These are phyloP conservation scores for Eupithecia tripunctaria DNA, from an alignment of 2,888 invertebrate species.

Conservation along the genomic window DNA sequence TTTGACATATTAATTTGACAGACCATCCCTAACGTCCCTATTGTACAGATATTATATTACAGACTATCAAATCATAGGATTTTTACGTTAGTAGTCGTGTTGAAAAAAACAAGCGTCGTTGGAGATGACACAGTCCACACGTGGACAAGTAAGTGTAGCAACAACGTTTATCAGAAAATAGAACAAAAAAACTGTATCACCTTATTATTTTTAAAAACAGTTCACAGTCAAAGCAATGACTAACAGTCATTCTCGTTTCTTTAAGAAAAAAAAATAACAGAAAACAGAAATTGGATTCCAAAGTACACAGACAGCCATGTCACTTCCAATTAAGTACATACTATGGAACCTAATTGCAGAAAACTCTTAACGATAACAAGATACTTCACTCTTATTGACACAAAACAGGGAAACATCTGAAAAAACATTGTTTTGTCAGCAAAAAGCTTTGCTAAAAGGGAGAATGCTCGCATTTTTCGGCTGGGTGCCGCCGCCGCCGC, in stretches of 20 bases:
- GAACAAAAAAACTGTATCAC: too few relatives aligned
- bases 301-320: neutral
- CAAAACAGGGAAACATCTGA: conserved; percentile 21
- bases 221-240: neutral
- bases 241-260: neutral
- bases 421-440: conserved; percentile 35
- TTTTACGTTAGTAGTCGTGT: neutral
- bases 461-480: conserved; percentile 26
- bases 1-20: too few relatives aligned
- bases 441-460: conserved; percentile 32
- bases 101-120: neutral
- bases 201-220: neutral
- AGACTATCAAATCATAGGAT: neutral
- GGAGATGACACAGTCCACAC: neutral
- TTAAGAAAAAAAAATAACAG: neutral
- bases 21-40: too few relatives aligned
- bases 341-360: conserved; percentile 2
- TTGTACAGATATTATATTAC: neutral
- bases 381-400: conserved; percentile 21
- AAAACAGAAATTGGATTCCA: neutral
- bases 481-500: conserved; percentile 7
- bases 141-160: too few relatives aligned
- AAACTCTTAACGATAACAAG: conserved; percentile 16
- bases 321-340: conserved; percentile 4
- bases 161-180: too few relatives aligned